Evolutionary conservation across 2,113 vertebrate genomes (phyloP), one percentile per base, ranked within the genome.

Genomic region (Setophaga coronata): DNA sequence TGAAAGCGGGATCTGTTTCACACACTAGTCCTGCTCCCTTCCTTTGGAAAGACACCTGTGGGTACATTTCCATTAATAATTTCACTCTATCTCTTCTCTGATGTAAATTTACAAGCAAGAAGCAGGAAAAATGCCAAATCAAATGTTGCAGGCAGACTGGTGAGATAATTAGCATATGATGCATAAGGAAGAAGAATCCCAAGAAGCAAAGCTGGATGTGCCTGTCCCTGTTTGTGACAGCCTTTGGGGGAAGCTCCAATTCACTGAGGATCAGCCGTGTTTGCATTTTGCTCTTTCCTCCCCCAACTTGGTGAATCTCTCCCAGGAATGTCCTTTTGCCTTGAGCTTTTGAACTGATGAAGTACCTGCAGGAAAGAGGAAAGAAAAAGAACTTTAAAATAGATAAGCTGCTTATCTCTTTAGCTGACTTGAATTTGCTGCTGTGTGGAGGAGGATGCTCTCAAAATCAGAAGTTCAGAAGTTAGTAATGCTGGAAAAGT

Each of bases 391-490:
- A 87, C 65, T 85, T 90, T 56, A 89, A 93, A 93, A 93, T 76
- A 96, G 86, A 97, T 96, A 95, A 95, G 65, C 83, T 87, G 50
- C 67, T 93, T 95, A 87, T 96, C 92, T 97, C 84, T 93, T 90
- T 38, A 87, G 82, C 78, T 85, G 72, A 62, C 76, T 87, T 89
- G 66, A 88, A 89, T 93, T 85, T 92, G 93, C 80, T 87, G 42
- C 80, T 87, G 20, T 77, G 88, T 66, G 85, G 88, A 94, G 88
- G 76, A 92, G 90, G 71, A 64, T 84, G 76, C 43, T 93, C 89
- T 95, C 95, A 91, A 90, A 89, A 93, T 5, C 82, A 78, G 58
- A 93, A 92, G 85, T 96, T 90, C 73, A 71, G 79, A 89, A 96
- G 56, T 88, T 78, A 12, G 29, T 56, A 82, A 80, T 36, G 65